Base-by-base conservation (phyloP, 2,113 vertebrate genomes). In the Podocnemis expansa region DNA sequence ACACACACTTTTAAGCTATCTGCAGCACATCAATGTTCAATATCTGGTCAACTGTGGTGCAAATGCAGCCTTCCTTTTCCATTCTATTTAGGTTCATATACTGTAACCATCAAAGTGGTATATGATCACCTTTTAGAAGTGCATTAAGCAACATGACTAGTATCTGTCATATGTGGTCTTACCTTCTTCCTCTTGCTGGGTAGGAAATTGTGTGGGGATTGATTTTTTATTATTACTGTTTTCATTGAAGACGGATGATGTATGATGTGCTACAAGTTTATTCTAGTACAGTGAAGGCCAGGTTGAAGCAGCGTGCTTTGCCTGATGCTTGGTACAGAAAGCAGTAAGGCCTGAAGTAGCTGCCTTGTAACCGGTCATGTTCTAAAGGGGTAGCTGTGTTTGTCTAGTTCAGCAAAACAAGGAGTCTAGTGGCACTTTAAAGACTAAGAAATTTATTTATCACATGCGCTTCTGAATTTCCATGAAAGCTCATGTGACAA, bases 291-390 rank as follows among this genome's bases (percentile, higher is more conserved):
- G 29, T 0, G 14, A 49, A 58, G 81, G 45, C 0, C 2, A 31
- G 67, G n/a, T 0, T 13, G 31, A 19, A 0, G 31, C 13, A 0
- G 9, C 2, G 0, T 5, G 58, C 49, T 25, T 0, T 3, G n/a
- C 16, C 2, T 10, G 31, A 10, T 56, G 1, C 4, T 1, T 3
- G 11, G 52, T 58, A 43, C 6, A 60, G 5, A 41, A 5, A 51
- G 7, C 2, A 0, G 79, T 1, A 0, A 12, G 38, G 70, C 3
- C 5, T 2, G 41, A 29, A 38, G 25, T 0, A 5, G 54, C 16
- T 22, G 41, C 41, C 9, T 51, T 16, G 27, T 0, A 0, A 29
- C 22, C 3, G 52, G 22, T 21, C 0, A 0, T 0, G 13, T 47
- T 47, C 47, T 10, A 47, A 10, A 47, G 47, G 47, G 47, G 47